Evolutionary conservation across 2,888 invertebrate genomes (phyloP).

Genomic region (Eurytoma californica): DNA sequence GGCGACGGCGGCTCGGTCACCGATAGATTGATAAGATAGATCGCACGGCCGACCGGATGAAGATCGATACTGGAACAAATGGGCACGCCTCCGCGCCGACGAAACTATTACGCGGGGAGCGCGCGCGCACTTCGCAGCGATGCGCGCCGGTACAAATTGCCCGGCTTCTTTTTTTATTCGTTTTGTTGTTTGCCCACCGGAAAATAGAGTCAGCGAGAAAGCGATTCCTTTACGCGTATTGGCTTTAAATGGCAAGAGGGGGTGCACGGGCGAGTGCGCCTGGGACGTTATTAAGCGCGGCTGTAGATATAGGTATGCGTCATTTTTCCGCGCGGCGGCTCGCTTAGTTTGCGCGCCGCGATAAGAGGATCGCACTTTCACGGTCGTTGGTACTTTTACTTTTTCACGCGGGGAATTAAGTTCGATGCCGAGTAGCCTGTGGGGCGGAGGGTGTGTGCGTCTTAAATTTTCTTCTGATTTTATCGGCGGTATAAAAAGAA

Average conservation of each 20-base stretch:
- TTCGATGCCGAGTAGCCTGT: not conserved
- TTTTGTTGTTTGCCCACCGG: not conserved
- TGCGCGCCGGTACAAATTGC: not conserved
- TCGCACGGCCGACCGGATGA: slow-evolving; percentile 4
- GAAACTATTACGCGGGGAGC: slow-evolving; percentile 8
- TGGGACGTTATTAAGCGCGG: too few relatives aligned
- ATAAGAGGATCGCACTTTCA: not conserved
- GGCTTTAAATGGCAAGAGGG: slow-evolving; percentile 27
- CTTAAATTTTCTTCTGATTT: too few relatives aligned
- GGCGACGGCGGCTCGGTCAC: not conserved
- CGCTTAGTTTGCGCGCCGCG: too few relatives aligned
- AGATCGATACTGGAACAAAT: slow-evolving; percentile 37
- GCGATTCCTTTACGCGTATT: slow-evolving; percentile 37
- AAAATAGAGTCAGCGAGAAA: slow-evolving; percentile 22
- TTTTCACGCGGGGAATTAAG: not conserved
- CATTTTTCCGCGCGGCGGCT: too few relatives aligned
- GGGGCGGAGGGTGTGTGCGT: too few relatives aligned
- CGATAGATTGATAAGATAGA: slow-evolving; percentile 46
- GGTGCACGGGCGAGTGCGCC: not conserved
- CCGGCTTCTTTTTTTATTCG: not conserved
- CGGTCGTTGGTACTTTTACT: not conserved
- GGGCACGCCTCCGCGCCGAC: slow-evolving; percentile 7
- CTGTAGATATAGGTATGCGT: too few relatives aligned
- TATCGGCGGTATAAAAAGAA: too few relatives aligned
- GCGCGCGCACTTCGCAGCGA: too few relatives aligned